Conservation (phyloP, 30 jellyfish, hydroid and myxozoan species). For the Hydractinia symbiolongicarpus region DNA sequence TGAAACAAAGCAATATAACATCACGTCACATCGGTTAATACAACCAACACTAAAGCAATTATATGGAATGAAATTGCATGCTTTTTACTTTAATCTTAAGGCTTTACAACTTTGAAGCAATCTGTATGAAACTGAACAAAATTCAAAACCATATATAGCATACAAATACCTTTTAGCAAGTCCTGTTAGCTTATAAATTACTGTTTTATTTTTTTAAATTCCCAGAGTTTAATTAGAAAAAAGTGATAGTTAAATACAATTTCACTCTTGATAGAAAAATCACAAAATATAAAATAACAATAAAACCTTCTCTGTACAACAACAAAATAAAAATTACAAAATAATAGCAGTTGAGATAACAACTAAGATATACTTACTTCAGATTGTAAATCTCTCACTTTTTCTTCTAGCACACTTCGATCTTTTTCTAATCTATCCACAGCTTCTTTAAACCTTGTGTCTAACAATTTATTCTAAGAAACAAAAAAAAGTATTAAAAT, state of each 20-base stretch:
- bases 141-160: too few species aligned
- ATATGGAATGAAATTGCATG: too few species aligned
- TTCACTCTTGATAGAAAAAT: not conserved
- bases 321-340: too few species aligned
- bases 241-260: not conserved
- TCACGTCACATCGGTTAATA: too few species aligned
- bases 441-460: slow-evolving; percentile 69
- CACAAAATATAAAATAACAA: not conserved
- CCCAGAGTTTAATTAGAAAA: not conserved
- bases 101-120: too few species aligned
- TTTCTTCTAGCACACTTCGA: slow-evolving; percentile 56
- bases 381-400: slow-evolving; percentile 54
- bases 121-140: too few species aligned
- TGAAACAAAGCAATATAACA: slow-evolving; percentile 9
- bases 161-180: too few species aligned
- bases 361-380: slow-evolving; percentile 28
- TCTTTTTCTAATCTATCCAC: slow-evolving; percentile 59
- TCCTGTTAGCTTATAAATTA: too few species aligned
- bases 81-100: too few species aligned
- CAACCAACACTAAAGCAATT: too few species aligned
- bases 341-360: not conserved
- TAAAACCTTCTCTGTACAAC: too few species aligned
- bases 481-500: not conserved
- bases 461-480: slow-evolving; percentile 65
- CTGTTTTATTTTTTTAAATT: too few species aligned